Base-by-base conservation (phyloP, 1,140 invertebrate species). In the Drosophila sturtevanti region DNA sequence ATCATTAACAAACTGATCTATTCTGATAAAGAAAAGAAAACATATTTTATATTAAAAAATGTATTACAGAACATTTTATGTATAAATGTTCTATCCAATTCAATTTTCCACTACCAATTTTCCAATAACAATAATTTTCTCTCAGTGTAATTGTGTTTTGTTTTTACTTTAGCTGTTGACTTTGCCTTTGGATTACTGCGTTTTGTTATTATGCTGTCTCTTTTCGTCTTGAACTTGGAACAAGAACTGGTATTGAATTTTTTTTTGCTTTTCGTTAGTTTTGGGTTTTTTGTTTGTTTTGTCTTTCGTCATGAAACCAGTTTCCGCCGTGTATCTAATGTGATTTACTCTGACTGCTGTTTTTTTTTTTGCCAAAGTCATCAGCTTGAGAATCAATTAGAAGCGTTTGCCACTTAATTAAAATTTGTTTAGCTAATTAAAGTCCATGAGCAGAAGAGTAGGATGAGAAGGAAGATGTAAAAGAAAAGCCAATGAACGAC, bases 371-470 rank as follows among this genome's bases (percentile, higher is more conserved):
- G 41, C 41, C 41, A 48, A 48, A 48, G 41, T 16, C 41, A 44
- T 44, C 41, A 44, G 41, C 68, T 68, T 64, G 65, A 58, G 79
- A 82, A 87, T 89, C 82, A 87, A 87, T 86, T 86, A 79, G 79
- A 70, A 76, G 68, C 64, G 59, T 66, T 48, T 82, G 84, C 84
- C 58, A 68, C 79, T 87, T 87, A 82, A 87, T 87, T 82, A 89
- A 82, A 87, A 87, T 82, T 79, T 79, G 82, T 87, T 79, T 87
- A 71, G 68, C 68, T 89, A 70, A 87, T 87, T 79, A 79, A 89
- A 64, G 58, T 66, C 63, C 61, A 68, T 48, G 60, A 59, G 48
- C 38, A 14, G 16, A 16, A 41, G 38, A 41, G 38, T 41, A 16
- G 38, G 38, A 9, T 7, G 41, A 10, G 14, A 3, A 48, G 9